Evolutionary conservation across 2,888 invertebrate species (phyloP).

Genomic region (Dasypolia templi): DNA sequence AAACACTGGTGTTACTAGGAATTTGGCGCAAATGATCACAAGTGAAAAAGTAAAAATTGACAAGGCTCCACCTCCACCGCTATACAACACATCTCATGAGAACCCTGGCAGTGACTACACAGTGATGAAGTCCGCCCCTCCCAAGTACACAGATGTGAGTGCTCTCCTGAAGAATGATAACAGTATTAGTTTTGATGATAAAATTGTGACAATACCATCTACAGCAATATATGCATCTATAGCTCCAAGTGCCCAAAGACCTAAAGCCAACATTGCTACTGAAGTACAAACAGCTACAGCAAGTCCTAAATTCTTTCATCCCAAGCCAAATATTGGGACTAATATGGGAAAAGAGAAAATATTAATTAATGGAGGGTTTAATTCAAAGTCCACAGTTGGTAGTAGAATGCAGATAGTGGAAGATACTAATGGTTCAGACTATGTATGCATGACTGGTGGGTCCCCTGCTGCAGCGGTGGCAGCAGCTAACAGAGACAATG

Average conservation of each 20-base stretch:
- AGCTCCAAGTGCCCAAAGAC: conserved; percentile 89
- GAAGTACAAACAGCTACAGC: conserved; percentile 89
- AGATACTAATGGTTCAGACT: conserved; percentile 94
- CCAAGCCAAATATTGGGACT: conserved; percentile 91
- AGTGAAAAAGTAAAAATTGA: conserved; percentile 88
- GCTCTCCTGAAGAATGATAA: conserved; percentile 82
- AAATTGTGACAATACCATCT: conserved; percentile 86
- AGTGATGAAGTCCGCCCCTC: conserved; percentile 88
- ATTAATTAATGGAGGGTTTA: conserved; percentile 81
- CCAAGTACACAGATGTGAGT: conserved; percentile 88
- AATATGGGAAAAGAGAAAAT: conserved; percentile 85
- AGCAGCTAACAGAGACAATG: conserved; percentile 86
- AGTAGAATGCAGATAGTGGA: conserved; percentile 90
- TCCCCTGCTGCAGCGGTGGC: conserved; percentile 87
- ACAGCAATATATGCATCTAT: conserved; percentile 90
- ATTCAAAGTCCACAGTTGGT: conserved; percentile 74
- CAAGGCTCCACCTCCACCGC: conserved; percentile 89
- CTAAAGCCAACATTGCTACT: conserved; percentile 89
- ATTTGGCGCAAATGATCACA: conserved; percentile 75
- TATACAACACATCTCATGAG: conserved; percentile 80
- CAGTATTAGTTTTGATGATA: conserved; percentile 84
- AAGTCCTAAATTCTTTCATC: conserved; percentile 90
- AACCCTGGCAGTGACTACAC: conserved; percentile 86
- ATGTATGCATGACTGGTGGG: conserved; percentile 96
- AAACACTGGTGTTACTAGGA: conserved; percentile 79